A percentile compares a stretch with the other conserved stretches of the same genome.
Evolutionary conservation across 2,888 invertebrate species (phyloP).

Genomic region (Melanchra persicariae): DNA sequence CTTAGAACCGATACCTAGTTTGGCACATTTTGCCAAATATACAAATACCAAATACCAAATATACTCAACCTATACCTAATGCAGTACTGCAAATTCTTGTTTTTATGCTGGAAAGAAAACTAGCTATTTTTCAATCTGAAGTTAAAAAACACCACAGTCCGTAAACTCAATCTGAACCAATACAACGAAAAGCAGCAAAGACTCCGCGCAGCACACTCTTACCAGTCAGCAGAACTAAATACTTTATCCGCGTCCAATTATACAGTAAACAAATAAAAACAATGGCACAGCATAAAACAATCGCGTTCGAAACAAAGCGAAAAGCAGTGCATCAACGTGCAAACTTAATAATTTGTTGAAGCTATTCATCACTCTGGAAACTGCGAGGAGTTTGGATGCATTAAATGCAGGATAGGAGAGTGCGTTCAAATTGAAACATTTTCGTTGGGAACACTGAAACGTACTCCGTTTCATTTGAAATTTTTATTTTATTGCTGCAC

Average conservation of each 20-base stretch:
- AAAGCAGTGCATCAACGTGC: conserved; percentile 61
- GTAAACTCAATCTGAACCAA: conserved; percentile 6
- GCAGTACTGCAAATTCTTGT: too few relatives aligned
- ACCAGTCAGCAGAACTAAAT: conserved; percentile 56
- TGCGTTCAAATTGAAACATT: conserved; percentile 67
- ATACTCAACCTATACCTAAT: too few relatives aligned
- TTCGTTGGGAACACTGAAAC: conserved; percentile 61
- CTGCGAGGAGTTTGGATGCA: conserved; percentile 60
- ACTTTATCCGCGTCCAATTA: conserved; percentile 60
- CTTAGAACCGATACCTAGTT: too few relatives aligned
- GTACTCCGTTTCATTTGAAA: conserved; percentile 65
- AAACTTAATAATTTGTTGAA: conserved; percentile 61
- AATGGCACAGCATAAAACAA: conserved; percentile 56
- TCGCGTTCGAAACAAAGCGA: conserved; percentile 50
- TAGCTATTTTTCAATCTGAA: too few relatives aligned
- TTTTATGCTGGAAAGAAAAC: neutral
- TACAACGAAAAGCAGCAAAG: conserved; percentile 29
- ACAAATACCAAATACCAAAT: too few relatives aligned
- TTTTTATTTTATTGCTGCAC: conserved; percentile 64
- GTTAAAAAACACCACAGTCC: neutral
- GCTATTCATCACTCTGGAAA: conserved; percentile 59
- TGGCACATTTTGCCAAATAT: too few relatives aligned
- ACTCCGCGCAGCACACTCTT: conserved; percentile 28
- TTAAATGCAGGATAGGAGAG: conserved; percentile 60
- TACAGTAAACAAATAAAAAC: conserved; percentile 59